These are phyloP conservation scores for Conus betulinus DNA, from an alignment of 1,140 invertebrate species.

Conservation along the genomic window DNA sequence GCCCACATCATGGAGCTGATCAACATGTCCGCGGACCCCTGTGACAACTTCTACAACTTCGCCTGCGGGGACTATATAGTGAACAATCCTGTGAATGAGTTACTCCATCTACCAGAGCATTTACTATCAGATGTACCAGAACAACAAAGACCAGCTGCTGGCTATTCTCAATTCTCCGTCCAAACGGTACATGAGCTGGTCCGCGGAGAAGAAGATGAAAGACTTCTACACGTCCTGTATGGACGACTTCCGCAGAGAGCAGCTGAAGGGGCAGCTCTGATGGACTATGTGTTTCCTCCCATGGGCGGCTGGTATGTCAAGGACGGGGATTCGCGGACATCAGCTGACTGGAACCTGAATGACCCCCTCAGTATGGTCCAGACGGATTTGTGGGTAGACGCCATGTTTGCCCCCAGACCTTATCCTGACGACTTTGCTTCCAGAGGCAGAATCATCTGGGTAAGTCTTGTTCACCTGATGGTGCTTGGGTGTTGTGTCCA, in stretches of 20 bases:
- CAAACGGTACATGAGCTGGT: slow-evolving; percentile 48
- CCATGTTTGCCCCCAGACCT: slow-evolving; percentile 61
- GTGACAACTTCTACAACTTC: slow-evolving; percentile 79
- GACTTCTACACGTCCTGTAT: slow-evolving; percentile 67
- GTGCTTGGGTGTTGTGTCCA: too few species aligned
- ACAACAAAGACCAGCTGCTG: slow-evolving; percentile 61
- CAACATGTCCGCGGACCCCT: slow-evolving; percentile 77
- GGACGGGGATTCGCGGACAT: slow-evolving; percentile 36
- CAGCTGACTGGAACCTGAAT: slow-evolving; percentile 56
- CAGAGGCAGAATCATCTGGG: slow-evolving; percentile 57
- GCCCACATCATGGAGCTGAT: slow-evolving; percentile 64
- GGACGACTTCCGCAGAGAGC: slow-evolving; percentile 60
- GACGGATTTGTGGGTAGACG: slow-evolving; percentile 67
- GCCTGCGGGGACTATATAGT: slow-evolving; percentile 76
- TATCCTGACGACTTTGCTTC: slow-evolving; percentile 48
- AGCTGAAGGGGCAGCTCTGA: slow-evolving; percentile 58
- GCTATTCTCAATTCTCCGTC: slow-evolving; percentile 56
- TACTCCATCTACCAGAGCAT: slow-evolving; percentile 50
- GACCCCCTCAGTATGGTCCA: slow-evolving; percentile 58
- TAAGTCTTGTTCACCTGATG: slow-evolving; percentile 19
- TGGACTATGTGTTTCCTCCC: slow-evolving; percentile 58
- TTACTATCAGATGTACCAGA: slow-evolving; percentile 55
- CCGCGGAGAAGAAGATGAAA: slow-evolving; percentile 68
- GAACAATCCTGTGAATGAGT: slow-evolving; percentile 50
- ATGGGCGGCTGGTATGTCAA: slow-evolving; percentile 68